Base-by-base conservation (phyloP, 2,797 vertebrate species). In the Psittacula echo region DNA sequence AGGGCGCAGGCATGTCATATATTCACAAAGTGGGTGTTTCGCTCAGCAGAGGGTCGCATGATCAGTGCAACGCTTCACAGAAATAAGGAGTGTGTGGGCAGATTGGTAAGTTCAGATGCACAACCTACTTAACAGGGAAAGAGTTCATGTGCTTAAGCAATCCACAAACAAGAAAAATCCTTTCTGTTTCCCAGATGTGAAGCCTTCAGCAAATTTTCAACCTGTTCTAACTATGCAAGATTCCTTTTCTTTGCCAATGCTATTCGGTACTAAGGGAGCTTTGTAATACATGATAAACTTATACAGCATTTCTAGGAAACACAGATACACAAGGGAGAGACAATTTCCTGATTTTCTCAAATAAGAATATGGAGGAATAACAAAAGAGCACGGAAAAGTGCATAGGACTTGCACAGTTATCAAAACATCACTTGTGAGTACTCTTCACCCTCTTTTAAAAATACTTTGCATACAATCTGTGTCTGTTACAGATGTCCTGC, bases 1-100 rank as follows among this genome's bases (percentile, higher is more conserved):
- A 92, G 61, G 53, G 50, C 79, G 66, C 22, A 93, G 83, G 87
- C 91, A 96, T 82, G 89, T 24, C 47, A 78, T 26, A 54, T 50
- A 93, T 94, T 86, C 11, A 8, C 51, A 47, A 47, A 96, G 95
- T 91, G 95, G 92, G 89, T 10, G 89, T 76, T 78, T 50, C 78
- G 39, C 60, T 44, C 51, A 65, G 67, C 39, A 84, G 60, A 81
- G 56, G 58, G 68, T 81, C 12, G 4, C 82, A 58, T 94, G 94
- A 95, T 56, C 73, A 23, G 41, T 30, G 81, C 74, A 86, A 51
- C 7, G 1, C 73, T 93, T 70, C 47, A 58, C 66, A 89, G 67
- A 78, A 90, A 66, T 42, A 91, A 89, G 91, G 87, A 92, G 74
- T 6, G 37, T 19, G 87, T 76, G 67, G 80, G 77, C 0, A 60